Base-by-base conservation (phyloP, 2,888 invertebrate species). In the Rhingia rostrata region DNA sequence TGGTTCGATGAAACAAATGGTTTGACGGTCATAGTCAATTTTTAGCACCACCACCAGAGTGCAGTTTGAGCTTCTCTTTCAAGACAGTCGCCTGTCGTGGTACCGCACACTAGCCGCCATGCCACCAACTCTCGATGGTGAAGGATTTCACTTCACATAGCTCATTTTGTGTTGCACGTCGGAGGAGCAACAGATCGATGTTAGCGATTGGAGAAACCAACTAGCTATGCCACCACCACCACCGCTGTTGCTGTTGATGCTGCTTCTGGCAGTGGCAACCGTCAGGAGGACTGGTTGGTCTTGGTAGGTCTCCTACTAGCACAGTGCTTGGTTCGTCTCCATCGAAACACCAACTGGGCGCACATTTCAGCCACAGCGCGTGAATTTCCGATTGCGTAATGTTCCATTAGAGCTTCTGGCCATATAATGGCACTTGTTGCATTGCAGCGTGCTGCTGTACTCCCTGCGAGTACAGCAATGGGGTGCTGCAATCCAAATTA, bases 1-100 rank as follows among this genome's bases (percentile, higher is more conserved):
- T 84, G 84, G 84, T 84, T 84, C 83, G 79, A 79, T 79, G 83
- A 73, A 84, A 84, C 83, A 84, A 84, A 84, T 84, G 80, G 84
- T 84, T 84, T 80, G 84, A 84, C 84, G 80, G 84, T 84, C 84
- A 84, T 80, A 84, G 80, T 66, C 79, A 84, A 74, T 84, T 84
- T 84, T 75, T 80, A 80, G 80, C 84, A 84, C 80, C 80, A 75
- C 74, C 74, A 80, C 63, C 70, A 39, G 43, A 74, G 58, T 69
- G 49, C 51, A 64, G 51, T 67, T 58, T 41, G 64, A 64, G 64
- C 64, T 74, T 79, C 69, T 84, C 64, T 49, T 67, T 63, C 72
- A 12, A 22, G 14, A 49, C 58, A 10, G 43, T 49, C 22, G 22
- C 22, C 22, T 22, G 58, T 45, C 39, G 54, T 12, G 53, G 22